Evolutionary conservation across 2,888 invertebrate species (phyloP).

Genomic region (Melanotus villosus): DNA sequence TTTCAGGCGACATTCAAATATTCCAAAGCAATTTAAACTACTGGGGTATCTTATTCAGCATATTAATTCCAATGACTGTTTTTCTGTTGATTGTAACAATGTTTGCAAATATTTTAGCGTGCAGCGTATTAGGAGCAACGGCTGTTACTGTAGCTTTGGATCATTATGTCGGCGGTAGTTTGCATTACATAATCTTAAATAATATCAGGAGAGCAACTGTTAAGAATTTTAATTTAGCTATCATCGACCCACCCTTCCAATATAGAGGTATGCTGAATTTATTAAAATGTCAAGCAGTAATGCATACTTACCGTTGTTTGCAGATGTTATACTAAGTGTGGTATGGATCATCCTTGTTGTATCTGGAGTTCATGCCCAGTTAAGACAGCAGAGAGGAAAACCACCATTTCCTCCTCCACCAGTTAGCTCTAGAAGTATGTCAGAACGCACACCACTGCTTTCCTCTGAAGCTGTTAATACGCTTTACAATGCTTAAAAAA

Average conservation of each 20-base stretch:
- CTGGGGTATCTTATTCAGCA: slow-evolving; percentile 74
- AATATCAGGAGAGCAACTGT: slow-evolving; percentile 75
- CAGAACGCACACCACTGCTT: slow-evolving; percentile 14
- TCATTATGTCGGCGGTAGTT: slow-evolving; percentile 75
- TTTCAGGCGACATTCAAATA: slow-evolving; percentile 69
- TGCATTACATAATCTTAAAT: slow-evolving; percentile 80
- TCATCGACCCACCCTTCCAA: slow-evolving; percentile 75
- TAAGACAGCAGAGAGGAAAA: slow-evolving; percentile 70
- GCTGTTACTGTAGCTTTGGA: slow-evolving; percentile 75
- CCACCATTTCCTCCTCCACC: slow-evolving; percentile 77
- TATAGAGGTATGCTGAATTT: slow-evolving; percentile 71
- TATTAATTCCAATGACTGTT: slow-evolving; percentile 70
- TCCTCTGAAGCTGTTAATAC: slow-evolving; percentile 6
- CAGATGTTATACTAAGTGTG: slow-evolving; percentile 73
- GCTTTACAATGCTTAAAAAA: not conserved
- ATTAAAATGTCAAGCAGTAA: slow-evolving; percentile 32
- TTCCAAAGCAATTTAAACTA: slow-evolving; percentile 74
- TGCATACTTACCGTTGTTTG: slow-evolving; percentile 49
- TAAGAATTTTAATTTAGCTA: slow-evolving; percentile 72
- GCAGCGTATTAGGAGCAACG: slow-evolving; percentile 77
- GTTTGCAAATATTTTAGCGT: slow-evolving; percentile 75
- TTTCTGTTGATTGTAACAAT: slow-evolving; percentile 70
- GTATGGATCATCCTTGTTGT: slow-evolving; percentile 72
- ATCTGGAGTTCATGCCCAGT: slow-evolving; percentile 72
- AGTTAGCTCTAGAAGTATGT: not conserved